A percentile compares a stretch with the other conserved stretches of the same genome.
phyloP scores from a whole-genome alignment of 2,888 invertebrate species.

The Drosophila mimetica region DNA sequence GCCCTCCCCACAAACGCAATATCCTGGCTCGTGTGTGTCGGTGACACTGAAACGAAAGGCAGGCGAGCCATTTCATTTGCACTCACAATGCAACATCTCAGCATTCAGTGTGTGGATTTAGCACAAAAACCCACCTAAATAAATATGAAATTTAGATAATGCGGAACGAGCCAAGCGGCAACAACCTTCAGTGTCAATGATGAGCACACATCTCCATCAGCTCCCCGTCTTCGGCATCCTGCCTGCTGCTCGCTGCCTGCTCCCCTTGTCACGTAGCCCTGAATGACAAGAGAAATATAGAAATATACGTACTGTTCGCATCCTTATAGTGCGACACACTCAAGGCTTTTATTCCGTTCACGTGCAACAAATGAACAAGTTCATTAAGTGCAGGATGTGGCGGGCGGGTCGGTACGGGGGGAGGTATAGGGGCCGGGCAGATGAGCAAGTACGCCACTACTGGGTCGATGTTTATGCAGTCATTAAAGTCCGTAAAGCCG shows the following conservation, averaged over 20 bases:
- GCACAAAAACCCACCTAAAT: constrained; percentile 15
- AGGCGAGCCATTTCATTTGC: neutral
- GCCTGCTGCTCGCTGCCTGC: constrained; percentile 1
- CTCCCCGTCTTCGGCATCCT: constrained; percentile 7
- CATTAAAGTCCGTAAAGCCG: constrained; percentile 58
- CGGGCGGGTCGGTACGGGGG: neutral
- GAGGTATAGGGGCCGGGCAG: neutral
- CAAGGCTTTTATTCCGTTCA: constrained; percentile 60
- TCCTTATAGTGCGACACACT: constrained; percentile 24
- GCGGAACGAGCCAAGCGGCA: constrained; percentile 18
- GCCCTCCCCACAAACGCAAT: neutral
- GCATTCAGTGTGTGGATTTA: constrained; percentile 6
- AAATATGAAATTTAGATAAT: constrained; percentile 43
- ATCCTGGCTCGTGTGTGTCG: neutral
- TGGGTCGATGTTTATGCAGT: constrained; percentile 55
- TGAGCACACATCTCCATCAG: constrained; percentile 11
- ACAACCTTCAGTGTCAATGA: constrained; percentile 25
- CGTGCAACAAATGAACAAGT: constrained; percentile 76
- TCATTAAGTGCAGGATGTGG: constrained; percentile 62
- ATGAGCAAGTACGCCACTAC: constrained; percentile 26
- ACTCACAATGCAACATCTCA: constrained; percentile 13
- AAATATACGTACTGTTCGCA: constrained; percentile 40
- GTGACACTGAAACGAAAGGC: neutral
- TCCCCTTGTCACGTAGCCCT: constrained; percentile 40
- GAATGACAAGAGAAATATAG: constrained; percentile 51